Evolutionary conservation across 2,888 invertebrate species (phyloP), one percentile per base, ranked within the genome.

Genomic region (Lepidochrysops patricia): DNA sequence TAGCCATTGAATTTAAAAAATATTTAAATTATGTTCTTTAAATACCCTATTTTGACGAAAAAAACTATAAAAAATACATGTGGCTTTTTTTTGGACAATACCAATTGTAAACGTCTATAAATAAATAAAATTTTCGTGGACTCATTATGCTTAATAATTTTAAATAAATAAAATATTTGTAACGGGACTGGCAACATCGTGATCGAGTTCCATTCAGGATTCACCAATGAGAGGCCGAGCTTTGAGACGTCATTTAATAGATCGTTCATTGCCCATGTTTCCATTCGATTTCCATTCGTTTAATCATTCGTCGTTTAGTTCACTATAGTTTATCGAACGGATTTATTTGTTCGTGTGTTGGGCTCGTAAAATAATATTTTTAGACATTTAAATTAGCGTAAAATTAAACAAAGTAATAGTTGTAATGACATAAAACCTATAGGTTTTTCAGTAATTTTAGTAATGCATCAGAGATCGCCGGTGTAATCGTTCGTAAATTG

Each of bases 351-450:
- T 57, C 62, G 68, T 64, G 23, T 48, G 58, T 13, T 15, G n/a
- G 12, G n/a, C 43, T 5, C 26, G 19, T 49, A 32, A 19, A 32
- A 19, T 54, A 54, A 19, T 54, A 29, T 54, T 32, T 29, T 7
- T 15, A 52, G 9, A 27, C 9, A 19, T 9, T 9, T 43, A 43
- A 19, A 15, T 6, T 37, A 43, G 9, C 7, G 43, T 43, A 12
- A 43, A 43, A 43, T 19, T 19, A 12, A 23, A 43, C 23, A 50
- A 26, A 26, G 2, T 50, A 50, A n/a, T 50, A 7, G 25, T 52
- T 15, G 73, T 76, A 65, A 63, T 83, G 71, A 85, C 77, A 68
- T 71, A 80, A 79, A 83, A 70, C 62, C 56, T 65, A 32, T 27
- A 29, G 23, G 12, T 29, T 54, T 29, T 15, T 19, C 0, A 32